Evolutionary conservation across 1,140 invertebrate genomes (phyloP), one percentile per base, ranked within the genome.

Genomic region (Leptinotarsa lineolata): DNA sequence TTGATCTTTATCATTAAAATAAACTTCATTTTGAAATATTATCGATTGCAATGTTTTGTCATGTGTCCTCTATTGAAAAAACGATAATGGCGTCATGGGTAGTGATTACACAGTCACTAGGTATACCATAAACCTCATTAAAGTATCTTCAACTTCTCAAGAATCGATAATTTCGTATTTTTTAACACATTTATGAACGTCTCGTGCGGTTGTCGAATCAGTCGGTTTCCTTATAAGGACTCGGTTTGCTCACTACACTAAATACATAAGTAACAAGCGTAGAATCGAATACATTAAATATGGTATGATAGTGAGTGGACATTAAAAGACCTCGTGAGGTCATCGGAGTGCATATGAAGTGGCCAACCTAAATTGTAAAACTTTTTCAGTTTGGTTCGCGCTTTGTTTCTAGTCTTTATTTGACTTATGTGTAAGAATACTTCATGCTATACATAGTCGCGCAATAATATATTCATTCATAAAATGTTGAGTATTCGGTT

Each of bases 81-180:
- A 22, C 30, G 8, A 39, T 39, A 11, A 39, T 39, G 30, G 30
- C 30, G 30, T 8, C 30, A 11, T 39, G 30, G 30, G 30, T 11
- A 39, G 30, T 39, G 30, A 39, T 39, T 39, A 11, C 30, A 8
- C 8, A 39, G 30, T 39, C 30, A 39, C 30, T 39, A 2, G 30
- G 30, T 18, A 54, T 54, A 54, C 48, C n/a, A 18, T 16, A 54
- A 54, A 54, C 48, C 48, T 54, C 48, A n/a, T 54, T 54, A 54
- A 54, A 54, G 48, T 15, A 54, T 54, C 48, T 54, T 54, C 48
- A 54, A 54, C 48, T 18, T 54, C 48, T 54, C n/a, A 54, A 18
- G n/a, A 54, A 54, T 54, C 48, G 48, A 54, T 54, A 54, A 54
- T 18, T 54, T 54, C 48, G 48, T 54, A 54, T 54, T 54, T 54